Conservation (phyloP, 2,888 invertebrate species). For the Strigamia crassipes region DNA sequence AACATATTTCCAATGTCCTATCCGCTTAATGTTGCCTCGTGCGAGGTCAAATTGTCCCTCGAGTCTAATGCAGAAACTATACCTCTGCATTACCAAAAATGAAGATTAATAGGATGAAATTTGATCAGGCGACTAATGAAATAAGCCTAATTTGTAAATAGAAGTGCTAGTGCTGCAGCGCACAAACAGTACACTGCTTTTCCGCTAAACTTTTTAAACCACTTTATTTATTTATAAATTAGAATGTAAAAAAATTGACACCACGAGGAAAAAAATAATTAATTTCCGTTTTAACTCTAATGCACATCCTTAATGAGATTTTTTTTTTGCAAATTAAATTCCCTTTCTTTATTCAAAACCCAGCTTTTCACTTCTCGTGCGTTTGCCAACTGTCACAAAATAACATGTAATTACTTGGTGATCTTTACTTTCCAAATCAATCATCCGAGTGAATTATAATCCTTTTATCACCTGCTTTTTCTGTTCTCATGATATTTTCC, state of each 20-base stretch:
- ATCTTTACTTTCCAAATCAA: neutral
- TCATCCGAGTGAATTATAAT: neutral
- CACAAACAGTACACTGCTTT: neutral
- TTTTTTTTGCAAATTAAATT: neutral
- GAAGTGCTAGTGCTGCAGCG: neutral
- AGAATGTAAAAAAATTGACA: neutral
- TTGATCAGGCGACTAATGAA: neutral
- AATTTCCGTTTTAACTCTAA: neutral
- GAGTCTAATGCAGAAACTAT: neutral
- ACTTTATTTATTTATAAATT: neutral
- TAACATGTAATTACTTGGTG: neutral
- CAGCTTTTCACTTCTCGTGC: neutral
- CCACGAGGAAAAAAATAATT: neutral
- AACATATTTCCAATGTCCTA: neutral
- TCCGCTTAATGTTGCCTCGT: neutral
- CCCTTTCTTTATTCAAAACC: neutral
- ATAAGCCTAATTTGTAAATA: slow-evolving; percentile 3
- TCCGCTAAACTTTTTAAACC: neutral
- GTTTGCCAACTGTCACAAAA: neutral
- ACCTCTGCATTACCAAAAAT: neutral
- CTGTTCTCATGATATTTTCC: neutral
- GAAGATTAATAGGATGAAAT: neutral
- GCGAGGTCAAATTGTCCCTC: neutral
- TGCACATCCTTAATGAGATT: neutral
- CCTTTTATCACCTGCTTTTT: neutral